Evolutionary conservation across 2,888 invertebrate species (phyloP), one percentile per base, ranked within the genome.

Genomic region (Gibbula magus): DNA sequence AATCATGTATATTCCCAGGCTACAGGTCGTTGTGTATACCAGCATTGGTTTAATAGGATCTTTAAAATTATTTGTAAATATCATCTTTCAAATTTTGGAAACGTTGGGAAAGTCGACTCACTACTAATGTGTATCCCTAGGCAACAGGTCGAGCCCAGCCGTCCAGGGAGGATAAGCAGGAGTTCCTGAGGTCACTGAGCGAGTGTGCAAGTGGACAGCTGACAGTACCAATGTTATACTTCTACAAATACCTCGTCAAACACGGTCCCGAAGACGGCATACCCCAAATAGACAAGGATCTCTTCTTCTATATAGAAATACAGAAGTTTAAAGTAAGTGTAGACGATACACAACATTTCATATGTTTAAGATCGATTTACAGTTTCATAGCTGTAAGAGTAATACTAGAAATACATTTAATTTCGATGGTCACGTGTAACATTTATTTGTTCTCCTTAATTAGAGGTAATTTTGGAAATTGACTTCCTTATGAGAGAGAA

Each of bases 231-330:
- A 92, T 92, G 90, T 81, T 91, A 35, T 91, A 91, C 83, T 92
- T 92, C 89, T 92, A 90, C 84, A 91, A 91, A 82, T 92, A 92
- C 81, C 87, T 92, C 66, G 86, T 90, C 81, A 91, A 91, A 79
- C 90, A 92, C 78, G 90, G 91, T 0, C 90, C 91, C 77, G 91
- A 91, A 56, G 92, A 92, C 67, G 89, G 88, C 39, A 85, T 87
- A 82, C 91, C 91, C 2, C 88, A 88, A 22, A 86, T 92, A n/a
- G 91, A 92, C 84, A 91, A 90, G 75, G 92, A 92, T 84, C 89
- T 92, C 32, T 91, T 92, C 87, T 92, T 92, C 84, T 92, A 92
- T 80, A 88, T 92, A 35, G 92, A 92, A 85, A 91, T 91, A 25
- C 91, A 91, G 79, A 92, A 92, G 83, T 92, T 92, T 82, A 92